A percentile compares a stretch with the other conserved stretches of the same genome.
These are phyloP conservation scores for Caiman crocodilus DNA, from an alignment of 2,797 vertebrate species.

Conservation along the genomic window DNA sequence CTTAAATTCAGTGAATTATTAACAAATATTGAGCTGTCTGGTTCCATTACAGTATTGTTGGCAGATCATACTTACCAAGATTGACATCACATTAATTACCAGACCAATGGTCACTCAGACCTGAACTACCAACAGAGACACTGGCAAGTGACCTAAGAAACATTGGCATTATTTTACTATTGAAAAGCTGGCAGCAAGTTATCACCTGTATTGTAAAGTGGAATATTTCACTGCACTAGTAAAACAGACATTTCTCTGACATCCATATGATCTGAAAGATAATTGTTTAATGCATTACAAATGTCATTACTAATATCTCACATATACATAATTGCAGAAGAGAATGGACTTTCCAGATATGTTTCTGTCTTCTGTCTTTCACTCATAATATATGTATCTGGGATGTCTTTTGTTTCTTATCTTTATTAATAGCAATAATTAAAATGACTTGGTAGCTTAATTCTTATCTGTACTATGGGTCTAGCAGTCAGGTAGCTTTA, in stretches of 20 bases:
- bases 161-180: slow-evolving; percentile 18
- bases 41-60: slow-evolving; percentile 23
- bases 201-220: slow-evolving; percentile 50
- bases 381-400: background rate
- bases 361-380: background rate
- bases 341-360: background rate
- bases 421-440: background rate
- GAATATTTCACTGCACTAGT: slow-evolving; percentile 39
- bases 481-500: background rate
- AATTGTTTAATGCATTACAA: slow-evolving; percentile 30
- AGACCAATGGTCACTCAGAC: background rate
- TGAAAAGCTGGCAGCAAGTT: slow-evolving; percentile 42
- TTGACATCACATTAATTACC: slow-evolving; percentile 50
- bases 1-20: slow-evolving; percentile 12
- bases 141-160: slow-evolving; percentile 52
- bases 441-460: background rate
- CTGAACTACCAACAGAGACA: background rate
- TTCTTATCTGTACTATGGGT: background rate
- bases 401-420: background rate
- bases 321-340: background rate
- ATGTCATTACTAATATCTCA: slow-evolving; percentile 18
- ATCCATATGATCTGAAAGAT: slow-evolving; percentile 49
- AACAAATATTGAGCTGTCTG: background rate
- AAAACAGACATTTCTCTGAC: slow-evolving; percentile 51
- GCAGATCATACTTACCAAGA: background rate